These are phyloP conservation scores for Phortica variegata DNA, from an alignment of 1,140 invertebrate genomes.

Conservation along the genomic window DNA sequence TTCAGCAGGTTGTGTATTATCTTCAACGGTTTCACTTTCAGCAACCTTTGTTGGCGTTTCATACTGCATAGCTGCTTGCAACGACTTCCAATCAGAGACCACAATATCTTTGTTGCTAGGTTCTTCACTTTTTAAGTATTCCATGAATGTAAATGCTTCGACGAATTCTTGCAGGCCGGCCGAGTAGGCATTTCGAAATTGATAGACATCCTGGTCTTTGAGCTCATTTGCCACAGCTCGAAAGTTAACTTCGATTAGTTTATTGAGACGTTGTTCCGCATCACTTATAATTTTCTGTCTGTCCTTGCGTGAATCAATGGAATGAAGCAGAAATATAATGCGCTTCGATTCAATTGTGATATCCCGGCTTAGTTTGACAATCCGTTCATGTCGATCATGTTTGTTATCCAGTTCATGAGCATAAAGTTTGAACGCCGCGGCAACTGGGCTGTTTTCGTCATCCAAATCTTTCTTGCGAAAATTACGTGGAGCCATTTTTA, in stretches of 20 bases:
- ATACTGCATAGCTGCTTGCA: constrained; percentile 55
- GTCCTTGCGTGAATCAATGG: constrained; percentile 64
- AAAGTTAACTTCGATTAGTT: constrained; percentile 65
- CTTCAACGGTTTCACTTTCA: constrained; percentile 13
- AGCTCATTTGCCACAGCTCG: constrained; percentile 73
- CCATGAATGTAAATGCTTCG: constrained; percentile 78
- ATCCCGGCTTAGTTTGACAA: constrained; percentile 82
- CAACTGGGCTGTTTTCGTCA: constrained; percentile 63
- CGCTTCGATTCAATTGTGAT: constrained; percentile 92
- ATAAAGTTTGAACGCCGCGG: constrained; percentile 69
- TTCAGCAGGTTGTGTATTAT: constrained; percentile 31
- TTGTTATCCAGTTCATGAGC: constrained; percentile 73
- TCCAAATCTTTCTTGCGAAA: constrained; percentile 27
- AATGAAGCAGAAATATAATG: constrained; percentile 84
- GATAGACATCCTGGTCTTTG: constrained; percentile 69
- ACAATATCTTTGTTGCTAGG: constrained; percentile 25
- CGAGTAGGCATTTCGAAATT: constrained; percentile 74
- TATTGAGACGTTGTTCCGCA: constrained; percentile 66
- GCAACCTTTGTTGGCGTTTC: constrained; percentile 1
- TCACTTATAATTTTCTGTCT: constrained; percentile 65
- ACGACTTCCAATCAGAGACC: constrained; percentile 39
- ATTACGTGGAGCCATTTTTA: constrained; percentile 21
- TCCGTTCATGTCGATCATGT: constrained; percentile 81
- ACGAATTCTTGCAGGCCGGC: constrained; percentile 83
- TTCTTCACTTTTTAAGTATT: constrained; percentile 61